phyloP scores from a whole-genome alignment of 2,888 invertebrate genomes.

The Protodeltote pygarga region DNA sequence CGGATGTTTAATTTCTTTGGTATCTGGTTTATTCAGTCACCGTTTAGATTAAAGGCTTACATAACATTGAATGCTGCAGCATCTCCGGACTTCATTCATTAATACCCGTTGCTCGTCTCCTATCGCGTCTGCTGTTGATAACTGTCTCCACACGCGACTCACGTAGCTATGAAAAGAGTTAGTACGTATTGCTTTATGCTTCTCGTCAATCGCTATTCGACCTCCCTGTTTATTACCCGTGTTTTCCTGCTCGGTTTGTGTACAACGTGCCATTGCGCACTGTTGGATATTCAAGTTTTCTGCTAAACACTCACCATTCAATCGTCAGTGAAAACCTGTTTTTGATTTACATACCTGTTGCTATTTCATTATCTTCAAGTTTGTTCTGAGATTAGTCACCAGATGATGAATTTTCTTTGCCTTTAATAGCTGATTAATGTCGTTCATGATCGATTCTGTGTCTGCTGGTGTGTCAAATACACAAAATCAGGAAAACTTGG shows the following conservation, averaged over 20 bases:
- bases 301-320: slow-evolving; percentile 44
- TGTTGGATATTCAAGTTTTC: slow-evolving; percentile 49
- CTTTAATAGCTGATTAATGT: slow-evolving; percentile 28
- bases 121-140: slow-evolving; percentile 65
- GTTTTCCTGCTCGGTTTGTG: slow-evolving; percentile 55
- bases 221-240: slow-evolving; percentile 56
- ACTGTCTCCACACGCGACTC: slow-evolving; percentile 50
- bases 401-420: slow-evolving; percentile 41
- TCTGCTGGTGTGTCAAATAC: slow-evolving; percentile 41
- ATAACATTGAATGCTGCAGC: slow-evolving; percentile 29
- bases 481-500: slow-evolving; percentile 57
- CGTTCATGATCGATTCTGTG: slow-evolving; percentile 24
- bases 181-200: slow-evolving; percentile 54
- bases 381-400: slow-evolving; percentile 36
- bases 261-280: slow-evolving; percentile 49
- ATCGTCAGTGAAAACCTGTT: slow-evolving; percentile 48
- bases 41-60: slow-evolving; percentile 26
- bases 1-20: slow-evolving; percentile 9
- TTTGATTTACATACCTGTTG: slow-evolving; percentile 21
- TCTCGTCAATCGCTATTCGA: slow-evolving; percentile 50
- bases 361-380: slow-evolving; percentile 22
- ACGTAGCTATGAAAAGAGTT: slow-evolving; percentile 45
- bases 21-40: slow-evolving; percentile 7
- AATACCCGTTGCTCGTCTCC: slow-evolving; percentile 57
- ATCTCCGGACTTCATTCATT: slow-evolving; percentile 63